Evolutionary conservation across 1,140 invertebrate species (phyloP), one percentile per base, ranked within the genome.

Genomic region (Pseudomyrmex concolor): DNA sequence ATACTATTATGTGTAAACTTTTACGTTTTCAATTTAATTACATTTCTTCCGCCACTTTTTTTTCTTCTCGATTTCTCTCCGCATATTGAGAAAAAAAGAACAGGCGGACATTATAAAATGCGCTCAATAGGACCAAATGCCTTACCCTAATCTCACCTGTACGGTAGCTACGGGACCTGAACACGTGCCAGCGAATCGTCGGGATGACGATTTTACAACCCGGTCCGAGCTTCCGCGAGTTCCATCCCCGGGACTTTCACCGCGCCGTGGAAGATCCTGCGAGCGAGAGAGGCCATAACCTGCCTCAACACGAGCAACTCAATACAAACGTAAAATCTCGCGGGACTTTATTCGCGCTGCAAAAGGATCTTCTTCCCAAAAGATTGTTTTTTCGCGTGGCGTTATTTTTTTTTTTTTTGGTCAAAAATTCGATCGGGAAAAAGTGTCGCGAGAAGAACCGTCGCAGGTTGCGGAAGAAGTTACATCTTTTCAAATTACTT

Each of bases 191-290:
- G 50, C 57, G 50, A 82, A 82, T 82, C 55, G 12, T 82, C 70
- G 25, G 60, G 25, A 63, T 82, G 63, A 82, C 80, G 50, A 82
- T 82, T 82, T 82, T 82, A 82, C 25, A 64, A 76, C 59, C 17
- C 60, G 50, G 12, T 59, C 66, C n/a, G 34, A 63, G 59, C 80
- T 82, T 82, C 80, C 80, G 80, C 70, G 17, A 82, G 54, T 59
- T 45, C 22, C 66, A 70, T 78, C 76, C 7, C 19, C 51, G 43
- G n/a, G 66, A 78, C 66, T 80, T 80, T 80, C 76, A 80, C 76
- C 76, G 68, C 19, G 8, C 51, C 17, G 59, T 59, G 78, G 51
- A 74, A 74, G 71, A 82, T 51, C 50, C 59, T 10, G 54, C 22
- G 68, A 19, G 9, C 68, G 12, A 43, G 12, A 43, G 2, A 1